These are phyloP conservation scores for Orchesella flavescens DNA, from an alignment of 2,888 invertebrate species.

Conservation along the genomic window DNA sequence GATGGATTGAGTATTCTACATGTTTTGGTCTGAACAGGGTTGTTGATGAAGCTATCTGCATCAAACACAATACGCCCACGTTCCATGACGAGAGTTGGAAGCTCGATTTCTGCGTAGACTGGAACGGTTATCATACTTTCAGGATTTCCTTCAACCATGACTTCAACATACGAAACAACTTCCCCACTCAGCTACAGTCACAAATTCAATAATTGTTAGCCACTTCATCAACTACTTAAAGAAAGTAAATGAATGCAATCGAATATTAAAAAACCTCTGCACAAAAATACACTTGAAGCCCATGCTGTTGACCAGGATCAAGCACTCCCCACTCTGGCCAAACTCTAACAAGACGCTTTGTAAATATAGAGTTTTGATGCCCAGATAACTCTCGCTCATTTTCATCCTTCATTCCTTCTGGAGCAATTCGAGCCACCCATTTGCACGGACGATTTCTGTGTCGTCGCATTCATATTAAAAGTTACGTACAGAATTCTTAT, in stretches of 20 bases:
- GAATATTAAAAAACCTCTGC: constrained; percentile 38
- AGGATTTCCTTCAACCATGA: constrained; percentile 54
- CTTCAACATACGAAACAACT: constrained; percentile 36
- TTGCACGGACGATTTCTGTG: constrained; percentile 38
- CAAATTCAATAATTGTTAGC: background rate
- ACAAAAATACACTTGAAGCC: constrained; percentile 61
- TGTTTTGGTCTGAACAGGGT: constrained; percentile 22
- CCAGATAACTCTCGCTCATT: constrained; percentile 36
- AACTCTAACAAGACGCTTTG: constrained; percentile 41
- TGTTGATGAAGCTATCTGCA: constrained; percentile 31
- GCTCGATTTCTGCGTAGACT: constrained; percentile 62
- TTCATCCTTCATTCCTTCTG: constrained; percentile 53
- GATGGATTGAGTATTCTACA: constrained; percentile 59
- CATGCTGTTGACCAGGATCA: constrained; percentile 53
- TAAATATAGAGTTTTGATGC: constrained; percentile 17
- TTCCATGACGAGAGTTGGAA: constrained; percentile 52
- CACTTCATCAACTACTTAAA: background rate
- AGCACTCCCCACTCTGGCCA: constrained; percentile 67
- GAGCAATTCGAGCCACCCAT: constrained; percentile 45
- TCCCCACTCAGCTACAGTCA: constrained; percentile 29
- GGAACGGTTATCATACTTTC: constrained; percentile 51
- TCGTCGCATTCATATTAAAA: too few species aligned
- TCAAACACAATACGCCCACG: constrained; percentile 40
- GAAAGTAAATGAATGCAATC: background rate
- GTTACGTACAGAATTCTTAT: too few species aligned